Evolutionary conservation across 1,140 invertebrate genomes (phyloP), one percentile per base, ranked within the genome.

Genomic region (Catajapyx aquilonaris): DNA sequence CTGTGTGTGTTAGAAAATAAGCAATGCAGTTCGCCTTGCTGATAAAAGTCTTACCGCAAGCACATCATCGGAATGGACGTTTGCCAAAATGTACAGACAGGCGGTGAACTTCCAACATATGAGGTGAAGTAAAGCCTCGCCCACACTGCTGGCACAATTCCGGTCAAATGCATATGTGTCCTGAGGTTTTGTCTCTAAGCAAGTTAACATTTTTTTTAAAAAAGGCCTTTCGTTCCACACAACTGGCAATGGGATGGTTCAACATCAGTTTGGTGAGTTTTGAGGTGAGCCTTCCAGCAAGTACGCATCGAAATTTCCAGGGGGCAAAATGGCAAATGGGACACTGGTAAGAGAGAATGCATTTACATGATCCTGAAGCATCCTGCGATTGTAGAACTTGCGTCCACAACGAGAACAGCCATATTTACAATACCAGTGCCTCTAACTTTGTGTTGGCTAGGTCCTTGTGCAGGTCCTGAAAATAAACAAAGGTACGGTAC

Each of bases 1-100:
- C 41, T 23, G 41, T 43, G 19, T 43, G 41, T 11, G 37, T 39
- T 21, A 36, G 36, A 22, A 33, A 22, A n/a, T 42, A 38, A 9
- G 43, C 16, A 16, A 25, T 25, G 13, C 46, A 31, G 34, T 47
- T 45, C 28, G 46, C 45, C 30, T 45, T 33, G 5, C 41, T 45
- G 35, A 43, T 48, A 36, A 49, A 48, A 7, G 34, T 30, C 30
- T 48, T 46, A 17, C 43, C 42, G 31, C 50, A 52, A 13, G 44
- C 35, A 23, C 23, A 33, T 32, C 48, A 52, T 18, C 40, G 35
- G 31, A 43, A 31, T 15, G 13, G 30, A 13, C 18, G 15, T 7
- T 31, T 17, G 30, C 13, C 13, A 15, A 31, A 15, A n/a, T n/a
- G n/a, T n/a, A n/a, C n/a, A n/a, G n/a, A n/a, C n/a, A n/a, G n/a